Evolutionary conservation across 2,113 vertebrate genomes (phyloP), one percentile per base, ranked within the genome.

Genomic region (Ictalurus furcatus): DNA sequence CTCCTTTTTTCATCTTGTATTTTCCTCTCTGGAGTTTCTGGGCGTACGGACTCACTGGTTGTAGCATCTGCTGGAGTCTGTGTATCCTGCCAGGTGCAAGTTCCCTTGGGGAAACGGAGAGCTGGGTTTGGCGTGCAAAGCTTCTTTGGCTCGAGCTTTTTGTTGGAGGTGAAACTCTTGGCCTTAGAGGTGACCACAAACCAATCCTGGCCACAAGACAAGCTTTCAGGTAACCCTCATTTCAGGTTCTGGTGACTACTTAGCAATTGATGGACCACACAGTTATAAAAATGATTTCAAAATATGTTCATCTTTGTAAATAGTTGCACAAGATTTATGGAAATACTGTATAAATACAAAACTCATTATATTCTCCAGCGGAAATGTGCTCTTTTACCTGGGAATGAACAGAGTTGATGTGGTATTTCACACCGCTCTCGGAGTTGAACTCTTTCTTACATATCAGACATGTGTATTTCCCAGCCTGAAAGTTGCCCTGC

Each of bases 401-500:
- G 37, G 97, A 96, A 1, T 99, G 98, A 89, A 98, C 95, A 58
- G 97, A 97, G 94, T 97, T 99, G 94, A 99, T 99, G 93, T 99
- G 98, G 92, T 99, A 99, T 90, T 99, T 99, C 92, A 99, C 98
- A n/a, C 98, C 98, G 63, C 98, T 99, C 93, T 99, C 98, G 0
- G 98, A 99, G 89, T 97, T 95, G 91, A 99, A 99, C 92, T 99
- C 98, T 90, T 99, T 99, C 74, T 96, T 96, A 92, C 98, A 99
- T 89, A 99, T 95, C 67, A 98, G 96, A 93, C 98, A 99, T 91
- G 95, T 95, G 93, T 99, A 99, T 93, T 98, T 98, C 91, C 97
- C 98, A 88, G 96, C 97, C 90, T 97, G 96, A 91, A 98, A 98
- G 90, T 97, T 97, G 1, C 98, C 98, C 98, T 99, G 92, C 85